These are phyloP conservation scores for Leptoteleia sp. DNA, from an alignment of 1,140 invertebrate genomes.

Conservation along the genomic window DNA sequence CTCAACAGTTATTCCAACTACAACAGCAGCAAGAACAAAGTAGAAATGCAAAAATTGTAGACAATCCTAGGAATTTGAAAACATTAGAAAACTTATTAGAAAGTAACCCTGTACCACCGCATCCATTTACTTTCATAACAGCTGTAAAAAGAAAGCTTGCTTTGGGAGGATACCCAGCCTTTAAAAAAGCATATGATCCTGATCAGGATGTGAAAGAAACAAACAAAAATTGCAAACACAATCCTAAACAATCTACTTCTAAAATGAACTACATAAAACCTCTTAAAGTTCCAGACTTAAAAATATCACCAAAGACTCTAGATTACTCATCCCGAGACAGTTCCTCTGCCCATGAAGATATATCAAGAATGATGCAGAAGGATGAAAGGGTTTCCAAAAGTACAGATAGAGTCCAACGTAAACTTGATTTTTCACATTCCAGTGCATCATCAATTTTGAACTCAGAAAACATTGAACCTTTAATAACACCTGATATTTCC, in stretches of 20 bases:
- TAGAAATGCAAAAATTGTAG: constrained; percentile 52
- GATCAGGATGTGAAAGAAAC: constrained; percentile 56
- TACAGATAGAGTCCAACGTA: constrained; percentile 74
- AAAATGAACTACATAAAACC: constrained; percentile 78
- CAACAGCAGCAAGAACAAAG: constrained; percentile 64
- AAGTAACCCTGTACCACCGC: constrained; percentile 71
- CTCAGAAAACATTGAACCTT: constrained; percentile 74
- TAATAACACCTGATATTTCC: constrained; percentile 76
- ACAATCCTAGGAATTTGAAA: constrained; percentile 58
- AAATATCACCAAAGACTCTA: constrained; percentile 77
- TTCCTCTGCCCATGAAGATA: constrained; percentile 70
- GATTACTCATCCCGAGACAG: constrained; percentile 75
- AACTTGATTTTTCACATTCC: constrained; percentile 76
- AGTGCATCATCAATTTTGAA: constrained; percentile 72
- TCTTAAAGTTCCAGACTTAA: constrained; percentile 77
- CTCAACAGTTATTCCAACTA: constrained; percentile 49
- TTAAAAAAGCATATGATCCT: constrained; percentile 66
- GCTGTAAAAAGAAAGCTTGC: constrained; percentile 78
- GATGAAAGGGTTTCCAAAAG: constrained; percentile 71
- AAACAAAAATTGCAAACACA: constrained; percentile 39
- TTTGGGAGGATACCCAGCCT: constrained; percentile 64
- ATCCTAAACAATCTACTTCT: constrained; percentile 52
- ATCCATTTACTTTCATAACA: constrained; percentile 79
- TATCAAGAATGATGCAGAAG: constrained; percentile 66
- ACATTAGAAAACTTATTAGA: constrained; percentile 68